A percentile compares a stretch with the other conserved stretches of the same genome.
phyloP scores from a whole-genome alignment of 2,888 invertebrate species.

The Heterodera filipjevi region DNA sequence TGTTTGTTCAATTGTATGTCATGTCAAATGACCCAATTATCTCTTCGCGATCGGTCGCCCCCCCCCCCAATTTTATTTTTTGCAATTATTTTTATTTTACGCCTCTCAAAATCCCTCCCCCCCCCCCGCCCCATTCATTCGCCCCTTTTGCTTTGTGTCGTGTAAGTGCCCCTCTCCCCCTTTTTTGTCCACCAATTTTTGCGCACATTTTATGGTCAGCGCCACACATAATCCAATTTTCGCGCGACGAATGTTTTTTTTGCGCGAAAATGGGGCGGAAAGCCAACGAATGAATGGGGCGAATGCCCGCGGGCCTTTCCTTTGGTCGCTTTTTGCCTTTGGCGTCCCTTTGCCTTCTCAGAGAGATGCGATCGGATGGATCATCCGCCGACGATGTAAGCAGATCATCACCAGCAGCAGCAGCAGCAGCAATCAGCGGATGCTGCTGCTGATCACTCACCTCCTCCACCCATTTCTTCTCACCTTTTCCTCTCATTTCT shows the following conservation, averaged over 20 bases:
- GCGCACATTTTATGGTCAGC: conserved; percentile 10
- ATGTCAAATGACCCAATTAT: conserved; percentile 10
- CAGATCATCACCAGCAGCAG: neutral
- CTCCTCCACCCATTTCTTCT: too few species aligned
- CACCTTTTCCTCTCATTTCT: too few species aligned
- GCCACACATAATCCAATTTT: conserved; percentile 12
- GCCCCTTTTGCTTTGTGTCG: conserved; percentile 1
- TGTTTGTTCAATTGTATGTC: conserved; percentile 1
- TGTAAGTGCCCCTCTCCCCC: neutral
- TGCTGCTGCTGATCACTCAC: too few species aligned
- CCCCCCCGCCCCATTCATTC: neutral
- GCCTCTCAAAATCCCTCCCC: neutral
- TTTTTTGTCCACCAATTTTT: neutral
- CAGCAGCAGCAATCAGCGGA: neutral
- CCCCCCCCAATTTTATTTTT: conserved; percentile 8
- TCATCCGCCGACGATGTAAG: neutral
- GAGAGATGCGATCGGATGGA: neutral
- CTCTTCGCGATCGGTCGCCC: neutral
- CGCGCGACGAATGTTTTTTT: conserved; percentile 4
- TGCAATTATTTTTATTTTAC: conserved; percentile 5
- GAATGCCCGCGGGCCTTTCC: neutral
- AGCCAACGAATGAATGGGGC: neutral
- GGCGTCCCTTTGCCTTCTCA: neutral
- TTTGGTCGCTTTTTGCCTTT: neutral
- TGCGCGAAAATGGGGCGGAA: conserved; percentile 5